Evolutionary conservation across 2,113 vertebrate genomes (phyloP).

Genomic region (Centrocercus urophasianus): DNA sequence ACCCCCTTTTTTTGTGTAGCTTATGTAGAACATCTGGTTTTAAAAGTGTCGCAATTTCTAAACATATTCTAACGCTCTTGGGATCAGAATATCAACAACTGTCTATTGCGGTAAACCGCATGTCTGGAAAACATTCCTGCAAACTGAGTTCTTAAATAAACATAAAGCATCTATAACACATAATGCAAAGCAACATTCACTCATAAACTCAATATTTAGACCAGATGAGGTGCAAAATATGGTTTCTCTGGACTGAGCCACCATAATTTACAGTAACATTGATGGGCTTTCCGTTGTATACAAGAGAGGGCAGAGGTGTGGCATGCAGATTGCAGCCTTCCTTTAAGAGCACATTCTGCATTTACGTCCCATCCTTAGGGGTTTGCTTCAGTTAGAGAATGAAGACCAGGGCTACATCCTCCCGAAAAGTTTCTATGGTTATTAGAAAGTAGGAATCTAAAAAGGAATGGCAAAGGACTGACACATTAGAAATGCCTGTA

Average conservation of each 20-base stretch:
- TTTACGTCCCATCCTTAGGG: background rate
- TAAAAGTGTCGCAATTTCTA: conserved; percentile 87
- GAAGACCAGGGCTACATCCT: background rate
- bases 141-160: conserved; percentile 87
- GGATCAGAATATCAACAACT: conserved; percentile 86
- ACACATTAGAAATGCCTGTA: background rate
- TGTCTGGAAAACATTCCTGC: conserved; percentile 85
- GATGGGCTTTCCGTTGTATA: background rate
- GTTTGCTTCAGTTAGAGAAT: background rate
- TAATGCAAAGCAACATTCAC: conserved; percentile 77
- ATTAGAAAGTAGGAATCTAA: conserved; percentile 48
- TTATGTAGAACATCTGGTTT: conserved; percentile 88
- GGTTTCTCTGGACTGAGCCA: conserved; percentile 64
- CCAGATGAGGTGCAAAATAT: conserved; percentile 80
- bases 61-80: conserved; percentile 87
- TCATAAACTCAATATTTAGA: conserved; percentile 78
- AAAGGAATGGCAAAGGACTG: background rate
- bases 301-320: conserved; percentile 57
- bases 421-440: background rate
- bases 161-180: conserved; percentile 83
- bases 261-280: conserved; percentile 54
- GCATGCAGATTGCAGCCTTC: background rate
- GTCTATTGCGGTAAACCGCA: conserved; percentile 83
- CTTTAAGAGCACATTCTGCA: background rate
- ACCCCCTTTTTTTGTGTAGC: conserved; percentile 59